phyloP scores from a whole-genome alignment of 2,797 vertebrate genomes.

The Enteromius mattozi region DNA sequence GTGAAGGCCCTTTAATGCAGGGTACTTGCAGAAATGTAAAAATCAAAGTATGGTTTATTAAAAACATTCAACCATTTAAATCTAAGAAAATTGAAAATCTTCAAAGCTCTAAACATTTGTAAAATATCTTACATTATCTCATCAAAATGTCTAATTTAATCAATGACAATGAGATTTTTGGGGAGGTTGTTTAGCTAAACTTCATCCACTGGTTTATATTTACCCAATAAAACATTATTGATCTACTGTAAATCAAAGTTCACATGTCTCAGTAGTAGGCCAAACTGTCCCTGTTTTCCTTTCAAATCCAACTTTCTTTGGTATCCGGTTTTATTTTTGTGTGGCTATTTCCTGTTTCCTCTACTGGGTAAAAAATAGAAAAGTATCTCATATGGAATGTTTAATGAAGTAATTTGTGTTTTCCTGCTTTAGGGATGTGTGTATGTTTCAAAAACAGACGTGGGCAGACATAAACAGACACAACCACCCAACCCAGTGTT shows the following conservation, averaged over 20 bases:
- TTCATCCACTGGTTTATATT: neutral
- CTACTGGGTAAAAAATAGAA: slow-evolving; percentile 7
- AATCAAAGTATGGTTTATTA: neutral
- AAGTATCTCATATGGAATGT: neutral
- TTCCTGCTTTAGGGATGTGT: neutral
- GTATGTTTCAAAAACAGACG: neutral
- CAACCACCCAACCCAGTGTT: neutral
- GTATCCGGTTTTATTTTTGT: neutral
- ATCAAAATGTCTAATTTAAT: neutral
- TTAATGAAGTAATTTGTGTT: neutral
- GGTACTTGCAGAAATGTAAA: neutral
- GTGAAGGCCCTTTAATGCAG: neutral
- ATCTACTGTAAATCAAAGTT: neutral
- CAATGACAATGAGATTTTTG: neutral
- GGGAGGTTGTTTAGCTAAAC: neutral
- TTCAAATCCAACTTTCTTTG: neutral
- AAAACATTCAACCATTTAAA: neutral
- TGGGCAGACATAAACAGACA: neutral
- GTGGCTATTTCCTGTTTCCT: slow-evolving; percentile 25
- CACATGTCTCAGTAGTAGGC: neutral
- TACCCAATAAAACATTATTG: neutral
- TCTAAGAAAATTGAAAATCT: neutral
- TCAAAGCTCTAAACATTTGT: neutral
- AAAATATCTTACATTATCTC: neutral
- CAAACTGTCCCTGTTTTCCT: neutral